Evolutionary conservation across 2,797 vertebrate genomes (phyloP), one percentile per base, ranked within the genome.

Genomic region (Intellagama lesueurii): DNA sequence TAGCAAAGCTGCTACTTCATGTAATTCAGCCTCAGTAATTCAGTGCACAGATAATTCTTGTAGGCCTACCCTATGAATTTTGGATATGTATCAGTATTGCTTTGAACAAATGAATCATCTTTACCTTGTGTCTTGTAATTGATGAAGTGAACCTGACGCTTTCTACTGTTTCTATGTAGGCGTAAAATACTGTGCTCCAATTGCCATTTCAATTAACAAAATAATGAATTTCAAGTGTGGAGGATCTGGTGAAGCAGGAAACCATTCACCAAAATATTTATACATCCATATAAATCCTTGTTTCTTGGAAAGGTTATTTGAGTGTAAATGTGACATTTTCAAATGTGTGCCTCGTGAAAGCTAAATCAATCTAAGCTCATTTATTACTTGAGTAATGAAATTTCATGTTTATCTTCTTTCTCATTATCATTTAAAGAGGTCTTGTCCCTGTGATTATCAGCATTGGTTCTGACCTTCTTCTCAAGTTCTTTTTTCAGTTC

Each of bases 261-360:
- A 88, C 56, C 60, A 81, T 94, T 96, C 93, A 95, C 35, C 80
- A 95, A 95, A 96, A 94, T 95, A 95, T 95, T 96, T 95, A 93
- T 89, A 94, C 35, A 93, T 85, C 72, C 70, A 30, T n/a, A 91
- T 8, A 90, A 85, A 94, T 90, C 91, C 90, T 94, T 93, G 69
- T 92, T 93, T 93, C 85, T 40, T 79, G 92, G 70, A 95, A 97
- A 96, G 91, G 81, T 95, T 92, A 95, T 90, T 86, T 93, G 84
- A 94, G 85, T 93, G 89, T 91, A 96, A 96, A 95, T 94, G 91
- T 91, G 90, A 93, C 93, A 95, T 95, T 96, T 94, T 95, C 44
- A 93, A 95, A 93, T 81, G 40, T 91, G 73, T 88, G 76, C 83
- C 70, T 93, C 3, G 32, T 88, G 88, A 95, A 95, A 95, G 92